Evolutionary conservation across 2,113 vertebrate genomes (phyloP).

Genomic region (Taurulus bubalis): DNA sequence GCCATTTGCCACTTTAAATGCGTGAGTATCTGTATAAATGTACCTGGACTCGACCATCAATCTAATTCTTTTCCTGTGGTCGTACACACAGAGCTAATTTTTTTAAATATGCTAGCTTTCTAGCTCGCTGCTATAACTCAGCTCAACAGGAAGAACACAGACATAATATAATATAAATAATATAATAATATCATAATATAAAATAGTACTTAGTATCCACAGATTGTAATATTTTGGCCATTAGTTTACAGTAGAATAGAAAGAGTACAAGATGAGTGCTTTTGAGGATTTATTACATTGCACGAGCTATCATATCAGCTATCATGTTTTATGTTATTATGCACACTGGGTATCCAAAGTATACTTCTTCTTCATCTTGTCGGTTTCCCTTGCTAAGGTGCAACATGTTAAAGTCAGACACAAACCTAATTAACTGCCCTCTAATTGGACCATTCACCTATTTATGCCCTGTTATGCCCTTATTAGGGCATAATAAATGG

Average conservation of each 20-base stretch:
- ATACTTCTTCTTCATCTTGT: neutral
- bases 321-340: neutral
- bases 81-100: neutral
- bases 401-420: neutral
- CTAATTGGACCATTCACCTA: constrained; percentile 31
- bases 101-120: neutral
- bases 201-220: neutral
- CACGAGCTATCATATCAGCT: neutral
- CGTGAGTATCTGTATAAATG: neutral
- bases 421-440: constrained; percentile 27
- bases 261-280: neutral
- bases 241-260: neutral
- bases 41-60: neutral
- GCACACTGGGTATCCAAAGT: neutral
- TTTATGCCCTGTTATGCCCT: constrained; percentile 1
- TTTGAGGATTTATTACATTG: neutral
- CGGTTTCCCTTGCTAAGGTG: neutral
- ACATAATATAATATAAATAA: too few relatives aligned
- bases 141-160: neutral
- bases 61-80: neutral
- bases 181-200: neutral
- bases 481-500: constrained; percentile 21
- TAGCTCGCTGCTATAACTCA: neutral
- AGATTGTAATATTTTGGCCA: neutral
- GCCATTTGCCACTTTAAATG: neutral